A percentile compares a stretch with the other conserved stretches of the same genome.
These are phyloP conservation scores for Microcebus ravelobensis DNA, from an alignment of 2,113 vertebrate species.

Conservation along the genomic window DNA sequence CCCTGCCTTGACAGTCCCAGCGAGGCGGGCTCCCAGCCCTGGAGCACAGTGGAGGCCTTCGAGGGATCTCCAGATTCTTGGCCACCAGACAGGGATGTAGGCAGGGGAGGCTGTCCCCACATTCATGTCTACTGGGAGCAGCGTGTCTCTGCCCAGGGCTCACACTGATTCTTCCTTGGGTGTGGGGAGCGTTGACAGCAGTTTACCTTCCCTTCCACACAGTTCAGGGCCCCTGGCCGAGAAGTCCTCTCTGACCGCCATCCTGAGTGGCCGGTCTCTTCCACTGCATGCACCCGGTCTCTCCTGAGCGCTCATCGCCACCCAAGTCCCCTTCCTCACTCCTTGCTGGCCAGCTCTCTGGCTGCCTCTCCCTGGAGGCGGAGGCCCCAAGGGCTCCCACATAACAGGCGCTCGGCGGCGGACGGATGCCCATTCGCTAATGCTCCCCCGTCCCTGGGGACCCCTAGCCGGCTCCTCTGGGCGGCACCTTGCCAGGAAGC, in stretches of 20 bases:
- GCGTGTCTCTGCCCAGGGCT: neutral
- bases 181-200: neutral
- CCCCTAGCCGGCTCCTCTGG: constrained; percentile 45
- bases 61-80: neutral
- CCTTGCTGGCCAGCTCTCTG: neutral
- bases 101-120: neutral
- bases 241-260: neutral
- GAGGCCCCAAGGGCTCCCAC: neutral
- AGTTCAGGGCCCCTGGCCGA: neutral
- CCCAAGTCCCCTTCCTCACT: neutral
- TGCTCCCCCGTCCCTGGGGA: neutral
- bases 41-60: neutral
- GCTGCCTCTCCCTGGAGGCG: neutral
- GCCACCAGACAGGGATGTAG: neutral
- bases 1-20: neutral
- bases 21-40: neutral
- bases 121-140: neutral
- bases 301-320: neutral
- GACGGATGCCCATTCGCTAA: neutral
- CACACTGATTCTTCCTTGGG: fast-evolving
- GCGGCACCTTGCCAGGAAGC: constrained; percentile 37
- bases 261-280: neutral
- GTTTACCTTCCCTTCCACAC: neutral
- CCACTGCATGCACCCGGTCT: neutral
- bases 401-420: neutral